Percentiles rank a stretch among this genome's conserved stretches.
phyloP scores from a whole-genome alignment of 1,140 invertebrate genomes.

The Macrotrachela quadricornifera region DNA sequence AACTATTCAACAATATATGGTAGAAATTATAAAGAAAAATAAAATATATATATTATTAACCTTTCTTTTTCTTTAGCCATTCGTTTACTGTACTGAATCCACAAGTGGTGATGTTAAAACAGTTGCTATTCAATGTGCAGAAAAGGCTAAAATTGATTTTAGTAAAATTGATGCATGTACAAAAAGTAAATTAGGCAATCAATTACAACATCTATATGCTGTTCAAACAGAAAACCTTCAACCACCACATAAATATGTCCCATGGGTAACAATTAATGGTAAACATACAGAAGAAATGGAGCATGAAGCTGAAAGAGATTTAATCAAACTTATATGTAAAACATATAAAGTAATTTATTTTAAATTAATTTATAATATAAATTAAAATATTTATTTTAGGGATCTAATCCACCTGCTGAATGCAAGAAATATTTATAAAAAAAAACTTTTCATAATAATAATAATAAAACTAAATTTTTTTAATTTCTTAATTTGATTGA shows the following conservation, averaged over 20 bases:
- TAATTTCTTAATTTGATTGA: too few relatives aligned
- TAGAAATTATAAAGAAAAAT: conserved; percentile 6
- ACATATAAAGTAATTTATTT: conserved; percentile 18
- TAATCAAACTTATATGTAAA: conserved; percentile 20
- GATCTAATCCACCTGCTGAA: too few relatives aligned
- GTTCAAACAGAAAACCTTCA: conserved; percentile 46
- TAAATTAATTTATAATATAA: background rate
- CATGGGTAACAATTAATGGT: conserved; percentile 56
- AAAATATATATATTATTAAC: background rate
- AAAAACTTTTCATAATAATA: too few relatives aligned
- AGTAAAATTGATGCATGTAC: conserved; percentile 33
- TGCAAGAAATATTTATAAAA: too few relatives aligned
- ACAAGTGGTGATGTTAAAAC: too few relatives aligned
- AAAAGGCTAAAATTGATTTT: background rate
- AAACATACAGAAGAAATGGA: conserved; percentile 33
- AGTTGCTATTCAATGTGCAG: background rate
- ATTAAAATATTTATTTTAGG: too few relatives aligned
- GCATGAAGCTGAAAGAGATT: conserved; percentile 15
- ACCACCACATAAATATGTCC: conserved; percentile 51
- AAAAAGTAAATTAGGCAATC: conserved; percentile 39
- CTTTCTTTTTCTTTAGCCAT: background rate
- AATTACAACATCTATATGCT: conserved; percentile 52
- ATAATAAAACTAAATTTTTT: too few relatives aligned
- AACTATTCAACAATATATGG: conserved; percentile 9
- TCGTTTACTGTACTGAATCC: too few relatives aligned